Base-by-base conservation (phyloP, 2,113 vertebrate species). In the Sebastes fasciatus region DNA sequence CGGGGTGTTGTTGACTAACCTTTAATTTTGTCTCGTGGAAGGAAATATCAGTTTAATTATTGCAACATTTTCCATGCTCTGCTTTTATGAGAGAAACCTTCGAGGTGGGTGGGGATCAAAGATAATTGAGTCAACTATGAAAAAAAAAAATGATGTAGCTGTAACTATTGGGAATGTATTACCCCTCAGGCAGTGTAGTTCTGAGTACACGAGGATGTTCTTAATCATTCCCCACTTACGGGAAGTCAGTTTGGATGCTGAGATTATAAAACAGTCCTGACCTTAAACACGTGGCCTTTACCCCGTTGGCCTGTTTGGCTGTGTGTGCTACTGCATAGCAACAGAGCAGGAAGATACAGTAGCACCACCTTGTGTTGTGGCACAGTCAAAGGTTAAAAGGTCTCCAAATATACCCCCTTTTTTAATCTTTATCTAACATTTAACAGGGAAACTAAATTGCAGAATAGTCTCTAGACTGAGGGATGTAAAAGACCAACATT, bases 341-440 rank as follows among this genome's bases (percentile, higher is more conserved):
- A 69, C 69, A 67, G 71, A 61, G 14, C 79, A 84, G 60, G 48
- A 43, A 93, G 89, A 95, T 91, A 74, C 94, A 88, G 91, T 88
- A 92, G 92, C 91, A 86, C 91, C 93, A 91, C 93, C 93, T 94
- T 92, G 93, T 94, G 94, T 93, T 87, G 69, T 87, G 81, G 64
- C 67, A 86, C 42, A 74, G 87, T 64, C 82, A 87, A 71, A 91
- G 79, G 87, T 86, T 83, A 91, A 86, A 87, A 77, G 76, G 62
- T 76, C 60, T 65, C 17, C 65, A 79, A 72, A 80, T 34, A 26
- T 1, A 45, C 0, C 5, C n/a, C 26, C 6, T 64, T 51, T 65
- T 34, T 51, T 3, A 26, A 42, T 69, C 4, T 14, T 46, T 13
- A 42, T 54, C 6, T 40, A 46, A n/a, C 1, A 1, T 57, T 77